Evolutionary conservation across 2,888 invertebrate species (phyloP).

Genomic region (Melangyna quadrimaculata): DNA sequence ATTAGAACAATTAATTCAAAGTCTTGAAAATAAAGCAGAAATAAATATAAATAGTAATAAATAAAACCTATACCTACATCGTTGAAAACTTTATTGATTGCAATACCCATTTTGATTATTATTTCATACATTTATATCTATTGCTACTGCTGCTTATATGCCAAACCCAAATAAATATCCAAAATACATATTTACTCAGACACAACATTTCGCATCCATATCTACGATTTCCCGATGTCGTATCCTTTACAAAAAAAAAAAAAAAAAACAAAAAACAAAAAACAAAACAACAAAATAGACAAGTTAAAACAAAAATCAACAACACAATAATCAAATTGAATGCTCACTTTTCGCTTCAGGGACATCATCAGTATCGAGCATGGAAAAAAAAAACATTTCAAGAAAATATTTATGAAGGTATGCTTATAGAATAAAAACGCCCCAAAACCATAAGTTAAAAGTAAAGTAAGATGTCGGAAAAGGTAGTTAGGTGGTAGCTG

Average conservation of each 20-base stretch:
- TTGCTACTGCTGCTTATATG: neutral
- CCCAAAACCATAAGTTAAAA: slow-evolving; percentile 35
- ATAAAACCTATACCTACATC: too few relatives aligned
- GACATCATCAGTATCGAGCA: slow-evolving; percentile 3
- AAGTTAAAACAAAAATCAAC: slow-evolving; percentile 55
- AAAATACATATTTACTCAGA: neutral
- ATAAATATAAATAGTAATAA: too few relatives aligned
- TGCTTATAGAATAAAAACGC: slow-evolving; percentile 2
- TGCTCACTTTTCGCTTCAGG: slow-evolving; percentile 56
- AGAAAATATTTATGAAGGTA: neutral
- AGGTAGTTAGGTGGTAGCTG: too few relatives aligned
- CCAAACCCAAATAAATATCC: neutral
- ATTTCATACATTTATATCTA: neutral
- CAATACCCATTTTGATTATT: neutral
- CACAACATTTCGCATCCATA: neutral
- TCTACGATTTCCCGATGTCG: neutral
- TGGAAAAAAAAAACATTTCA: neutral
- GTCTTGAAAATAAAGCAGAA: too few relatives aligned
- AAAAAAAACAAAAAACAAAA: slow-evolving; percentile 15
- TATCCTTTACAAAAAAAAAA: slow-evolving; percentile 8
- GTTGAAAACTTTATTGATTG: neutral
- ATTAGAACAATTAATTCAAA: too few relatives aligned
- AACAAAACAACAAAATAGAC: slow-evolving; percentile 54
- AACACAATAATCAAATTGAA: slow-evolving; percentile 69
- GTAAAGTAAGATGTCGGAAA: slow-evolving; percentile 20